Evolutionary conservation across 2,113 vertebrate genomes (phyloP), one percentile per base, ranked within the genome.

Genomic region (Rana temporaria): DNA sequence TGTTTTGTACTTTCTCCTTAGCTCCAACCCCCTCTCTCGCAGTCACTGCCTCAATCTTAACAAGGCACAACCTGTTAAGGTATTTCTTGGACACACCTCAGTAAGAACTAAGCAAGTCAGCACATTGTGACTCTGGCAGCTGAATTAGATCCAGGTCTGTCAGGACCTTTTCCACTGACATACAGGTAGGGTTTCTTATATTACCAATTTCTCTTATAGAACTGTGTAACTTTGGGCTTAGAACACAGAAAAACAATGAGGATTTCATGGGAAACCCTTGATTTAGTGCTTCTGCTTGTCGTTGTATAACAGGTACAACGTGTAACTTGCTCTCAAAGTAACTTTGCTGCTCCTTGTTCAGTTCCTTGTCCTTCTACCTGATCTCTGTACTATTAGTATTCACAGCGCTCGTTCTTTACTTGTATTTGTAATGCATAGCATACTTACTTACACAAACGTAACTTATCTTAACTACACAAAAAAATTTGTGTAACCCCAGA

Each of bases 1-100:
- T 5, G 30, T 66, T 73, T 66, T 64, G 20, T 38, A 75, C 60
- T 82, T 82, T 74, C 59, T 55, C 71, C 66, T 30, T 19, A 16
- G 2, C 14, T 70, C 53, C 62, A 72, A 57, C 70, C 71, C 20
- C 71, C 72, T 30, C 30, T 70, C 30, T 34, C 34, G 42, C 2
- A 2, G 53, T 19, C 55, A 60, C 30, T 70, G 22, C 18, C 26
- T 67, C 66, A 38, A n/a, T 30, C 19, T 22, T 20, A 20, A 52
- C 64, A 70, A 24, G 78, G 67, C 38, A 19, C 15, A 70, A 57
- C 78, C 78, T 70, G 65, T 42, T 55, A 26, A 82, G 80, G 70
- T 82, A 74, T 66, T 75, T 34, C 70, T 67, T 82, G 19, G 80
- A 53, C 80, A 82, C 80, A 75, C 80, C 80, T 66, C 38, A 20